These are phyloP conservation scores for Paedocypris micromegethes DNA, from an alignment of 2,797 vertebrate species.

Conservation along the genomic window DNA sequence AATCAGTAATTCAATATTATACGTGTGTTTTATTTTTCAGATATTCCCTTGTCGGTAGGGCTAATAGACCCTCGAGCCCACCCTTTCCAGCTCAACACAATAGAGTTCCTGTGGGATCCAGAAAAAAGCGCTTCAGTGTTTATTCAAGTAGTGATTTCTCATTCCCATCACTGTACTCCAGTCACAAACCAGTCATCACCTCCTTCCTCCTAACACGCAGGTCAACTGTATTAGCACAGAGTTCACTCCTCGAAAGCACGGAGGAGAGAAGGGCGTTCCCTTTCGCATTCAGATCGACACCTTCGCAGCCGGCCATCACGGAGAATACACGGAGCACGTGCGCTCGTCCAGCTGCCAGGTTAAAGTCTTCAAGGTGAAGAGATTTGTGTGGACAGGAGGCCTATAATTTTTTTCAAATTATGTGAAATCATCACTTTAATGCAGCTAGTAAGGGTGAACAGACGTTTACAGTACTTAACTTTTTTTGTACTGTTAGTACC, in stretches of 20 bases:
- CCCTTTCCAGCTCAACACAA: constrained; percentile 84
- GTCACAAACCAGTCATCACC: too few species aligned
- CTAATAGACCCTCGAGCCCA: constrained; percentile 82
- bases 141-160: constrained; percentile 76
- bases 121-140: constrained; percentile 80
- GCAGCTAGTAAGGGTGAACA: too few species aligned
- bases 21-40: constrained; percentile 57
- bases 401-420: too few species aligned
- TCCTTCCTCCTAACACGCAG: constrained; percentile 55
- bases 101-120: constrained; percentile 94
- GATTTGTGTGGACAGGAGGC: background rate
- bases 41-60: constrained; percentile 87
- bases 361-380: constrained; percentile 91
- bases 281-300: constrained; percentile 91
- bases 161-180: too few species aligned
- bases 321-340: constrained; percentile 84
- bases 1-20: too few species aligned
- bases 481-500: too few species aligned
- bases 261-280: constrained; percentile 91
- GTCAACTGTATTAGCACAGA: constrained; percentile 98
- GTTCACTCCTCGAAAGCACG: constrained; percentile 91
- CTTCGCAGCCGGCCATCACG: constrained; percentile 78
- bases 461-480: too few species aligned
- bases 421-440: too few species aligned
- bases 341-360: constrained; percentile 93